These are phyloP conservation scores for Drosophila eugracilis DNA, from an alignment of 1,140 invertebrate genomes.

Conservation along the genomic window DNA sequence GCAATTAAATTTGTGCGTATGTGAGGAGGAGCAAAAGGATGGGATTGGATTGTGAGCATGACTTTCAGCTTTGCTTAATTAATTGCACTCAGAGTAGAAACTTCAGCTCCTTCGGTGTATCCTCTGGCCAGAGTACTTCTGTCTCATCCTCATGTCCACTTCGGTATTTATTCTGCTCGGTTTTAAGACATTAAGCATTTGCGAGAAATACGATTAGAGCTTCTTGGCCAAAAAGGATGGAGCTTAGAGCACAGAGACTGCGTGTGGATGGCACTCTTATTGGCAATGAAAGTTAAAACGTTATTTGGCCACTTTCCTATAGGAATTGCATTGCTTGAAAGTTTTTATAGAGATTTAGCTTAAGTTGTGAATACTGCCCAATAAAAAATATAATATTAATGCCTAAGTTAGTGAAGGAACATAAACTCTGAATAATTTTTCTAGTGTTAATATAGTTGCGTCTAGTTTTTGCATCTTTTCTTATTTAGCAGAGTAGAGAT, in stretches of 20 bases:
- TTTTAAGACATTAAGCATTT: slow-evolving; percentile 56
- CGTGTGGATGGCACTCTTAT: slow-evolving; percentile 9
- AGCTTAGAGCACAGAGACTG: background rate
- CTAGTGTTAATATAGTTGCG: too few species aligned
- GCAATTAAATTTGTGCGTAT: slow-evolving; percentile 72
- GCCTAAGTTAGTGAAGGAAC: too few species aligned
- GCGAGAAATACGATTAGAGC: slow-evolving; percentile 44
- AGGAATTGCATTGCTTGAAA: slow-evolving; percentile 2
- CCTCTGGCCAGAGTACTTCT: slow-evolving; percentile 9
- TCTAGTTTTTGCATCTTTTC: too few species aligned
- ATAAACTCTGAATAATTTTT: too few species aligned
- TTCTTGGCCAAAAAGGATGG: slow-evolving; percentile 7
- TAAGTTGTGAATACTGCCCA: too few species aligned
- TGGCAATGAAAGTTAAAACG: slow-evolving; percentile 15
- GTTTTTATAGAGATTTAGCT: background rate
- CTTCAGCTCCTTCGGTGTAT: slow-evolving; percentile 33
- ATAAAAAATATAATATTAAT: too few species aligned
- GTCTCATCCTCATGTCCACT: slow-evolving; percentile 22
- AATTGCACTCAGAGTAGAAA: slow-evolving; percentile 75
- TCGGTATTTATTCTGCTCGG: slow-evolving; percentile 42
- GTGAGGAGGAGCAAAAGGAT: slow-evolving; percentile 7
- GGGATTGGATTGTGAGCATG: slow-evolving; percentile 58
- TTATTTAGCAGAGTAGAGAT: too few species aligned
- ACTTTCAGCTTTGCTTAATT: slow-evolving; percentile 83
- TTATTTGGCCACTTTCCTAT: background rate